Evolutionary conservation across 2,113 vertebrate species (phyloP).

Genomic region (Tragelaphus strepsiceros): DNA sequence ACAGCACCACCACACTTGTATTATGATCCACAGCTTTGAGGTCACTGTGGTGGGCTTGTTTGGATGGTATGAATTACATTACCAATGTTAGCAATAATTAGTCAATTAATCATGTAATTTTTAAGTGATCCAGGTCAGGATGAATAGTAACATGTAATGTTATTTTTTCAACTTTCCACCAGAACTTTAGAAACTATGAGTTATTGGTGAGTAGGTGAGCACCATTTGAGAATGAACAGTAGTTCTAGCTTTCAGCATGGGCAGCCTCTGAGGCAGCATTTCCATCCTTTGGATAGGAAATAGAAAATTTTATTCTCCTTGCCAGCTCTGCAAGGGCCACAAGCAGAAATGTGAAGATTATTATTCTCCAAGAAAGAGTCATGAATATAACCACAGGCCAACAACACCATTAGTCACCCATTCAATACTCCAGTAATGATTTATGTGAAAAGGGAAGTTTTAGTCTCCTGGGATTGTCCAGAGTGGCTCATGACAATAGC

Average conservation of each 20-base stretch:
- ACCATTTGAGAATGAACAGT: background rate
- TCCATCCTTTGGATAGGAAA: slow-evolving; percentile 46
- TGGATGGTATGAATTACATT: background rate
- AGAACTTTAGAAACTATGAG: background rate
- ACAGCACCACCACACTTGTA: background rate
- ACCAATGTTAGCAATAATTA: background rate
- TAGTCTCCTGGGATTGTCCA: background rate
- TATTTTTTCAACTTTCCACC: background rate
- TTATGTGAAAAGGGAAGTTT: background rate
- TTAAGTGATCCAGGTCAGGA: background rate
- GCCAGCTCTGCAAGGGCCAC: background rate
- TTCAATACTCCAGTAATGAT: slow-evolving; percentile 42
- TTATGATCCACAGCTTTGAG: background rate
- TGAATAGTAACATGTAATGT: background rate
- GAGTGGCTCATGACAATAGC: slow-evolving; percentile 2
- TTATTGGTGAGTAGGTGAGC: background rate
- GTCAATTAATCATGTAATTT: background rate
- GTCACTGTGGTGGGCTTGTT: background rate
- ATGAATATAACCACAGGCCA: slow-evolving; percentile 50
- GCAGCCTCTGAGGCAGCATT: background rate
- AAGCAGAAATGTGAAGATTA: slow-evolving; percentile 52
- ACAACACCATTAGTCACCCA: slow-evolving; percentile 43
- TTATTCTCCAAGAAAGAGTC: slow-evolving; percentile 40
- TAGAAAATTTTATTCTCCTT: slow-evolving; percentile 48
- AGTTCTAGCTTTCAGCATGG: background rate